These are phyloP conservation scores for Festucalex cinctus DNA, from an alignment of 2,113 vertebrate species.

Conservation along the genomic window DNA sequence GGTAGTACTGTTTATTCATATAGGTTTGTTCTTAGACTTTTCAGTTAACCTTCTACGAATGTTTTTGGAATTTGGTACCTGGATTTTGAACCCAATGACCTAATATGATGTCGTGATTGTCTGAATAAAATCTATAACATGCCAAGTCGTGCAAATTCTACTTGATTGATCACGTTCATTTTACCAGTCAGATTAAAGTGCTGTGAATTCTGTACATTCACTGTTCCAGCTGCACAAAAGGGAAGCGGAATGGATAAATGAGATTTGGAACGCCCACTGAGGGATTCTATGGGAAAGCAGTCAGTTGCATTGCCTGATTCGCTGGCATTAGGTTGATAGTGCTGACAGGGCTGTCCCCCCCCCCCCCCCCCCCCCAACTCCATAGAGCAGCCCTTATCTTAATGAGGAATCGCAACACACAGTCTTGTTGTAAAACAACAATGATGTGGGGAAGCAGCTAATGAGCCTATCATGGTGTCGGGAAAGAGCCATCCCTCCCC, in stretches of 20 bases:
- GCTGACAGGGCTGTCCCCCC: conserved; percentile 64
- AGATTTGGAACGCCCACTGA: conserved; percentile 10
- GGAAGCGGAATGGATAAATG: neutral
- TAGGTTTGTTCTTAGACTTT: too few species aligned
- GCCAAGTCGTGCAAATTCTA: too few species aligned
- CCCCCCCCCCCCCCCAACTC: conserved; percentile 49
- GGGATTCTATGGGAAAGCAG: conserved; percentile 59
- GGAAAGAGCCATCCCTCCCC: conserved; percentile 71
- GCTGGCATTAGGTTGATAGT: conserved; percentile 62
- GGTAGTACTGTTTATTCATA: too few species aligned
- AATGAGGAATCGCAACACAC: conserved; percentile 80
- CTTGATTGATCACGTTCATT: too few species aligned
- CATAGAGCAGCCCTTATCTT: conserved; percentile 77
- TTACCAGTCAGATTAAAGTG: too few species aligned
- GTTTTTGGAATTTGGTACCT: too few species aligned
- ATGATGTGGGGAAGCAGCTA: conserved; percentile 77
- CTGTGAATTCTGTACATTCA: neutral
- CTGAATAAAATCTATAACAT: too few species aligned
- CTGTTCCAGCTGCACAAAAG: conserved; percentile 3
- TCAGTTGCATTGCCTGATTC: conserved; percentile 59
- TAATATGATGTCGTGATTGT: too few species aligned
- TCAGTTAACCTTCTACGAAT: too few species aligned
- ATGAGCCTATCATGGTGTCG: conserved; percentile 79
- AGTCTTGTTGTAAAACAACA: conserved; percentile 81
- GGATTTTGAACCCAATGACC: too few species aligned